A percentile compares a stretch with the other conserved stretches of the same genome.
phyloP scores from a whole-genome alignment of 2,113 vertebrate genomes.

The Sinocyclocheilus anophthalmus region DNA sequence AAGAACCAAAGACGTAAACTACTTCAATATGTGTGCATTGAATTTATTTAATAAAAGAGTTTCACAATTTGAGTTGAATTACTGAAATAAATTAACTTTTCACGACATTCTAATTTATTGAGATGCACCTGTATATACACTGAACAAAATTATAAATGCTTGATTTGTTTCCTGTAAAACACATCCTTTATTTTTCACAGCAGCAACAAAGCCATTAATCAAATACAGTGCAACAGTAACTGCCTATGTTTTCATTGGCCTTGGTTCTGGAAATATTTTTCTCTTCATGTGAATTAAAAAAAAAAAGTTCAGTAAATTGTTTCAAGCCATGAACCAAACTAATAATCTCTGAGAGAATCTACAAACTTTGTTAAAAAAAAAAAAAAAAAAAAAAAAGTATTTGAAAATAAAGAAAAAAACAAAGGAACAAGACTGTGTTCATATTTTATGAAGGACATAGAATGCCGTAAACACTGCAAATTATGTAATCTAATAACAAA shows the following conservation, averaged over 20 bases:
- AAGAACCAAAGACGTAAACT: too few relatives aligned
- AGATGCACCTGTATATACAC: too few relatives aligned
- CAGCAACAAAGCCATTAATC: neutral
- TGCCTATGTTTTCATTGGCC: neutral
- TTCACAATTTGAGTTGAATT: too few relatives aligned
- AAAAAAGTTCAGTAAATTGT: neutral
- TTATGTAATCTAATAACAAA: too few relatives aligned
- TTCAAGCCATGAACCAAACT: neutral
- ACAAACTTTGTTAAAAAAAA: neutral
- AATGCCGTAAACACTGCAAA: neutral
- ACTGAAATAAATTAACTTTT: too few relatives aligned
- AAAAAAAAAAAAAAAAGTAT: neutral
- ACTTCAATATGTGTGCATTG: too few relatives aligned
- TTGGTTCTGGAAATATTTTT: neutral
- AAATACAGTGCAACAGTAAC: neutral
- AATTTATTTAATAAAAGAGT: too few relatives aligned
- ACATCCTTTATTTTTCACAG: neutral
- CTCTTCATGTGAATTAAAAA: neutral
- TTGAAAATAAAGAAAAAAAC: neutral
- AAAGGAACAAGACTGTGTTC: neutral
- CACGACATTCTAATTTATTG: too few relatives aligned
- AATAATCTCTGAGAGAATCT: neutral
- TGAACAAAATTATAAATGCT: neutral
- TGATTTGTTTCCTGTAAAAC: neutral
- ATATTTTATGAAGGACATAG: neutral